These are phyloP conservation scores for Chymomyza amoena DNA, from an alignment of 2,888 invertebrate genomes.

Conservation along the genomic window DNA sequence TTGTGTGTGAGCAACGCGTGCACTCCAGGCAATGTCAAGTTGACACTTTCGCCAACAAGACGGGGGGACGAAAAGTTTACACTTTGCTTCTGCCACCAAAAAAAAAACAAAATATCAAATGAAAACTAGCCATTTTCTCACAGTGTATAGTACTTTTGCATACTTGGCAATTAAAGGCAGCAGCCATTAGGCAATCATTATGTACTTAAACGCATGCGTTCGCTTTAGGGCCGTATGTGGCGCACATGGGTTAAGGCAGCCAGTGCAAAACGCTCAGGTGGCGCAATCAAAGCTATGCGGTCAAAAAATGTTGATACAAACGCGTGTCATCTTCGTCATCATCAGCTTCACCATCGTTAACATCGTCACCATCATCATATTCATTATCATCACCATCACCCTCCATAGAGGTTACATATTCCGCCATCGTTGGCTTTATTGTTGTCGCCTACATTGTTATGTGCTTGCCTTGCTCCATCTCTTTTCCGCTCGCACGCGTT, in stretches of 20 bases:
- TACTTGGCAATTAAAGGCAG: not conserved
- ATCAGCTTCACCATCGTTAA: constrained; percentile 62
- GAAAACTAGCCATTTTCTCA: not conserved
- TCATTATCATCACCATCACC: constrained; percentile 12
- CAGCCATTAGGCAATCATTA: not conserved
- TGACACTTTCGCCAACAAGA: constrained; percentile 69
- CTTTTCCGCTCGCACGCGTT: not conserved
- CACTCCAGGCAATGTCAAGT: constrained; percentile 76
- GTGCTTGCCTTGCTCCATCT: not conserved
- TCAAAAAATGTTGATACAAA: not conserved
- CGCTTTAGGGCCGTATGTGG: not conserved
- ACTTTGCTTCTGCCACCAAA: not conserved
- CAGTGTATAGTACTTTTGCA: constrained; percentile 9
- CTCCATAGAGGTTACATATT: constrained; percentile 20
- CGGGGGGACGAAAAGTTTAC: not conserved
- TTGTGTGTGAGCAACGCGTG: constrained; percentile 61
- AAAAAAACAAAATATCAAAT: not conserved
- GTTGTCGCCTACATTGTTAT: constrained; percentile 12
- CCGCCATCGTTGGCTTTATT: constrained; percentile 2
- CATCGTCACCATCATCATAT: constrained; percentile 35
- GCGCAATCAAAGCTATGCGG: not conserved
- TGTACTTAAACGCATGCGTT: not conserved
- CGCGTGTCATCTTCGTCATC: not conserved
- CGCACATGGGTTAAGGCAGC: not conserved
- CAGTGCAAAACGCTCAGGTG: not conserved